Evolutionary conservation across 2,797 vertebrate genomes (phyloP), one percentile per base, ranked within the genome.

Genomic region (Pachyuromys duprasi): DNA sequence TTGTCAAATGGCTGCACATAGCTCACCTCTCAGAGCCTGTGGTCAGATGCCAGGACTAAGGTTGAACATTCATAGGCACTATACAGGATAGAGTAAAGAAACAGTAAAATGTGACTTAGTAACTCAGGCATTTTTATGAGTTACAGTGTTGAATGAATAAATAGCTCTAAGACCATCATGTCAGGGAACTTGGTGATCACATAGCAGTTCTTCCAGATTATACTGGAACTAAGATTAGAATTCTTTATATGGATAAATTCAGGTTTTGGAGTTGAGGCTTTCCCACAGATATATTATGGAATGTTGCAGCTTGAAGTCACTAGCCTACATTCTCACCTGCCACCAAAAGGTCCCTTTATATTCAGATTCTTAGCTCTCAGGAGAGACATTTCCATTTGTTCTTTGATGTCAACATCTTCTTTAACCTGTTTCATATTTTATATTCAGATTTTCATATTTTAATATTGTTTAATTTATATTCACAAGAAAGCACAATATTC

Each of bases 121-220:
- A 72, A 69, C n/a, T 84, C 36, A 78, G 75, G 78, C 55, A 26
- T 94, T 93, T 95, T 82, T 39, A 65, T 69, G 39, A 92, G 42
- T 90, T 55, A 57, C 42, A 70, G 24, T 81, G 65, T 83, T 95
- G 89, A 96, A 92, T 89, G 72, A 70, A 87, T 74, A 75, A 63
- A 81, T 26, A 94, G 24, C 3, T 53, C 15, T 24, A 86, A 78
- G 78, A 89, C 49, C 76, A 74, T 86, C 26, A 78, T 36, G 62
- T 72, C 75, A 80, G 53, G 69, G 7, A 53, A 80, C 76, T 53
- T 81, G 33, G n/a, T 79, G 8, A 69, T 74, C 55, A 72, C 78
- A 42, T 80, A n/a, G 2, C 14, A 5, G 28, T 81, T 89, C 88
- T 93, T 89, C 62, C 20, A 88, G n/a, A 74, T 78, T 45, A 95